Evolutionary conservation across 1,140 invertebrate genomes (phyloP).

Genomic region (Macrosteles quadrilineatus): DNA sequence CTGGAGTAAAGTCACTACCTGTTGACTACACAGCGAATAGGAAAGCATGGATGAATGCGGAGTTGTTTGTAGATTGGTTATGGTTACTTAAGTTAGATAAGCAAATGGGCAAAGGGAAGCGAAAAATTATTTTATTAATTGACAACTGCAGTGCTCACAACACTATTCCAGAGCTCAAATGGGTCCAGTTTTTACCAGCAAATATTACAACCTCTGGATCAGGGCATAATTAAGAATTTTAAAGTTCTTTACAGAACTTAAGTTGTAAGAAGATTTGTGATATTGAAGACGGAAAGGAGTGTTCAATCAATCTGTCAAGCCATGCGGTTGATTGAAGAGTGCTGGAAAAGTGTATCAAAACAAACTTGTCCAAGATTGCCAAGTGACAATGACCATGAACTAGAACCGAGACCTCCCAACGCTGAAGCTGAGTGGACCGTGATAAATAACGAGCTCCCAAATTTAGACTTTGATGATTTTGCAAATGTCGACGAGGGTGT

Average conservation of each 20-base stretch:
- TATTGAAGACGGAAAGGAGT: too few species aligned
- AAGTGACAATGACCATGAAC: background rate
- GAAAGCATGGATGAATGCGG: too few species aligned
- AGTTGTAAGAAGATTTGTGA: too few species aligned
- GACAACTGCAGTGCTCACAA: background rate
- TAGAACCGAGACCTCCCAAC: conserved; percentile 7
- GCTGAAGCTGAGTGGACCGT: conserved; percentile 9
- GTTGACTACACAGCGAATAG: too few species aligned
- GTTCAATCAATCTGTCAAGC: background rate
- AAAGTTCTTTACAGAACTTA: too few species aligned
- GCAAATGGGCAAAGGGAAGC: too few species aligned
- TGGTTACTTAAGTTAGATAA: too few species aligned
- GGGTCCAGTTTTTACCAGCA: background rate
- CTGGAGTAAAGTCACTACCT: too few species aligned
- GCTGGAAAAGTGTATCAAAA: background rate
- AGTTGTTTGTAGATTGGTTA: too few species aligned
- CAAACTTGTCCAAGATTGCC: background rate
- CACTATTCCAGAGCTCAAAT: background rate
- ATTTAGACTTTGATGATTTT: conserved; percentile 22
- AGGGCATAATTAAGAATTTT: too few species aligned
- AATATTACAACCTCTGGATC: background rate
- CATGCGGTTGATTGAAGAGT: background rate
- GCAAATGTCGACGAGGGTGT: conserved; percentile 20
- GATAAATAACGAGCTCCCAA: conserved; percentile 14
- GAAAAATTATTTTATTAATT: background rate